These are phyloP conservation scores for Leptogaster cylindrica DNA, from an alignment of 2,888 invertebrate species.

Conservation along the genomic window DNA sequence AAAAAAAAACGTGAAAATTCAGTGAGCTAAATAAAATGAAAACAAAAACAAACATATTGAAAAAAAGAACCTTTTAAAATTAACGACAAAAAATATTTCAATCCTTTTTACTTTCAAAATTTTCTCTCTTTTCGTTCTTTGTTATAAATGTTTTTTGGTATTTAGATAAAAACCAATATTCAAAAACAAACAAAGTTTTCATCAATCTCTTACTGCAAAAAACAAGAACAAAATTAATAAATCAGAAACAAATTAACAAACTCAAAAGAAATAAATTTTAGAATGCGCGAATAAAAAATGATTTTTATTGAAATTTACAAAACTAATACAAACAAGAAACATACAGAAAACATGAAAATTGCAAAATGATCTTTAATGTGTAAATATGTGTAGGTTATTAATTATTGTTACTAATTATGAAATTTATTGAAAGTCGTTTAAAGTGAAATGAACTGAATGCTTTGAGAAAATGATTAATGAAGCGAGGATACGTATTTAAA, in stretches of 20 bases:
- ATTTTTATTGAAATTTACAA: slow-evolving; percentile 32
- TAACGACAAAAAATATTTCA: too few relatives aligned
- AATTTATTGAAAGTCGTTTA: slow-evolving; percentile 33
- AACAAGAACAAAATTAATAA: not conserved
- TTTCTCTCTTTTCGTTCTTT: not conserved
- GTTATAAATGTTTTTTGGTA: slow-evolving; percentile 1
- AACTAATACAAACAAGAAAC: not conserved
- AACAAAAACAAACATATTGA: slow-evolving; percentile 12
- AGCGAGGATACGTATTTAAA: slow-evolving; percentile 10
- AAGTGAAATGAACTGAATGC: slow-evolving; percentile 19
- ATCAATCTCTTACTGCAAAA: not conserved
- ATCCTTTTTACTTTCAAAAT: too few relatives aligned
- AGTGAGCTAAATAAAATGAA: not conserved
- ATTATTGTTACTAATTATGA: slow-evolving; percentile 35
- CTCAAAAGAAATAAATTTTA: slow-evolving; percentile 19
- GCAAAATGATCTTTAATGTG: slow-evolving; percentile 21
- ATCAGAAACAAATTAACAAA: not conserved
- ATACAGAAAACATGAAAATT: not conserved
- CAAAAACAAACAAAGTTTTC: not conserved
- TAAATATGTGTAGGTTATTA: slow-evolving; percentile 37
- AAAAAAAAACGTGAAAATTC: slow-evolving; percentile 14
- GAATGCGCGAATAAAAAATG: slow-evolving; percentile 7
- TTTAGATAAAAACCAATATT: slow-evolving; percentile 9
- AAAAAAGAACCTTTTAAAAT: too few relatives aligned
- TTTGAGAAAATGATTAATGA: slow-evolving; percentile 19